These are phyloP conservation scores for Micrastur ruficollis DNA, from an alignment of 2,797 vertebrate genomes.

Conservation along the genomic window DNA sequence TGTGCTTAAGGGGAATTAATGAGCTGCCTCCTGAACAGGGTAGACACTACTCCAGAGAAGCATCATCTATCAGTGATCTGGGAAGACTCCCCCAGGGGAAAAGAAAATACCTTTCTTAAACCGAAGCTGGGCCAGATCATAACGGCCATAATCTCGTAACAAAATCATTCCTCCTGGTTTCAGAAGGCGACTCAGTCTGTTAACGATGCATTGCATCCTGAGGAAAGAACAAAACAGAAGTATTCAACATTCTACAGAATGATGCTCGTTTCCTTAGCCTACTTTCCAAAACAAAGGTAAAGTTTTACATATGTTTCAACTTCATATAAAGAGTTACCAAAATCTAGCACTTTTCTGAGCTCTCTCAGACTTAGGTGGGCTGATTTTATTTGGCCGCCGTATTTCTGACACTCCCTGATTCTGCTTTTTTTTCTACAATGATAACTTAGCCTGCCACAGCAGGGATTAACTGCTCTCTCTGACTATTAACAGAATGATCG, in stretches of 20 bases:
- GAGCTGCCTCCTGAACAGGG: neutral
- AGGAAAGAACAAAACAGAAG: neutral
- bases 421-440: neutral
- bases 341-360: neutral
- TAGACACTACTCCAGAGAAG: neutral
- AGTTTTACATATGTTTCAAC: neutral
- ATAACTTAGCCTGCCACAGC: neutral
- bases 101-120: constrained; percentile 91
- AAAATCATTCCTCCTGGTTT: constrained; percentile 91
- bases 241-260: neutral
- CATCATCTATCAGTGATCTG: neutral
- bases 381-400: neutral
- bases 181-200: constrained; percentile 82
- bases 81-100: neutral
- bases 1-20: neutral
- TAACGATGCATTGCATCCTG: constrained; percentile 85
- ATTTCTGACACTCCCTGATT: neutral
- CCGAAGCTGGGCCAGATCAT: constrained; percentile 95
- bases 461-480: neutral
- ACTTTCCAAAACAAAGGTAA: neutral
- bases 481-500: neutral
- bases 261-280: neutral
- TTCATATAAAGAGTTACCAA: neutral
- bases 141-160: constrained; percentile 94
- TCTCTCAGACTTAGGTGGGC: neutral